phyloP scores from a whole-genome alignment of 1,140 invertebrate genomes.

The Chymomyza costata region DNA sequence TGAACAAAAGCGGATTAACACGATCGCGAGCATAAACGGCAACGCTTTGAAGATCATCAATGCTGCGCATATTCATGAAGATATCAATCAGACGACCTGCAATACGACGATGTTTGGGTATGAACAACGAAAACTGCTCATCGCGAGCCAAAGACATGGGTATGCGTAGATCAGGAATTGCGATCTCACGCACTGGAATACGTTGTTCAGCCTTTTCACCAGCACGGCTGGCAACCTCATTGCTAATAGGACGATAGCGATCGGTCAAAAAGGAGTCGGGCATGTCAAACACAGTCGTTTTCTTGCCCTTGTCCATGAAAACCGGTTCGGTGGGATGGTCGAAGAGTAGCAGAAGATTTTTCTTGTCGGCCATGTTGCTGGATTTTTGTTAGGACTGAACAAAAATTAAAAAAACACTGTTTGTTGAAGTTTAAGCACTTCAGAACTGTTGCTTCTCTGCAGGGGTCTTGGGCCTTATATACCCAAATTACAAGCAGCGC shows the following conservation, averaged over 20 bases:
- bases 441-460: conserved; percentile 19
- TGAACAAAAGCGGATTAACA: conserved; percentile 86
- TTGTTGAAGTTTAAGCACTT: neutral
- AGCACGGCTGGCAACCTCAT: conserved; percentile 77
- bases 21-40: conserved; percentile 84
- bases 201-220: conserved; percentile 77
- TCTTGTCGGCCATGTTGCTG: conserved; percentile 67
- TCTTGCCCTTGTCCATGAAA: conserved; percentile 82
- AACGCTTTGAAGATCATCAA: conserved; percentile 83
- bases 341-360: conserved; percentile 79
- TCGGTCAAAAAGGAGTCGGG: conserved; percentile 80
- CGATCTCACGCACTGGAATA: conserved; percentile 80
- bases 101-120: conserved; percentile 82
- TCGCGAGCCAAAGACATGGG: conserved; percentile 81
- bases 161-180: conserved; percentile 81
- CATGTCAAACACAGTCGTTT: conserved; percentile 79
- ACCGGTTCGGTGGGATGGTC: conserved; percentile 86
- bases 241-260: conserved; percentile 78
- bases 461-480: conserved; percentile 5
- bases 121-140: conserved; percentile 85
- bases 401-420: neutral
- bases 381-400: neutral
- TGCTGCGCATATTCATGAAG: conserved; percentile 82
- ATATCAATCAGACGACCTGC: conserved; percentile 83
- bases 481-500: conserved; percentile 5